phyloP scores from a whole-genome alignment of 2,888 invertebrate genomes.

The Trichogramma evanescens region DNA sequence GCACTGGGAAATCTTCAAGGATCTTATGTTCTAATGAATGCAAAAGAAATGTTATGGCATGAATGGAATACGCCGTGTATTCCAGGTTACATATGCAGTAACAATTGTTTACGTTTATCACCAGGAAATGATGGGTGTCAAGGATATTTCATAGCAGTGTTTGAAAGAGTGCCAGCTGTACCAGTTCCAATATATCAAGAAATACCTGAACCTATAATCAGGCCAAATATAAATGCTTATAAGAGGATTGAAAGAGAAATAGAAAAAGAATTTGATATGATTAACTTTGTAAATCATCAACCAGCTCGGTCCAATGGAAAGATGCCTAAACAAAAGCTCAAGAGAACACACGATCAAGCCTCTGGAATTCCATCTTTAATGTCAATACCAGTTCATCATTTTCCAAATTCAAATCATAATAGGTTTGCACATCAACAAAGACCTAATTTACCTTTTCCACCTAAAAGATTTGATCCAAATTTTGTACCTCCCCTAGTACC shows the following conservation, averaged over 20 bases:
- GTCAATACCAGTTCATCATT: too few species aligned
- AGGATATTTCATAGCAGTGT: conserved; percentile 92
- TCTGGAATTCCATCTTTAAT: too few species aligned
- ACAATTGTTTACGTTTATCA: conserved; percentile 70
- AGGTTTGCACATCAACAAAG: too few species aligned
- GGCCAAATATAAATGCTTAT: too few species aligned
- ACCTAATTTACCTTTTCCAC: too few species aligned
- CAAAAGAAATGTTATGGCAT: conserved; percentile 55
- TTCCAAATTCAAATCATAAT: too few species aligned
- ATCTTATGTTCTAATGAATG: conserved; percentile 58
- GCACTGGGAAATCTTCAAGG: conserved; percentile 48
- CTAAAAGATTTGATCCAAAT: too few species aligned
- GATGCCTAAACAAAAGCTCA: conserved; percentile 33
- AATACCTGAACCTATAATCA: not conserved
- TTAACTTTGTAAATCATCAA: too few species aligned
- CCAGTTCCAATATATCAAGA: conserved; percentile 27
- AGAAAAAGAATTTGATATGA: too few species aligned
- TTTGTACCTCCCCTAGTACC: too few species aligned
- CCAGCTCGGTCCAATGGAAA: too few species aligned
- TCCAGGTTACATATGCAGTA: conserved; percentile 57
- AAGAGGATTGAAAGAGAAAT: too few species aligned
- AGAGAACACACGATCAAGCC: not conserved
- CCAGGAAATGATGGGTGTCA: conserved; percentile 75
- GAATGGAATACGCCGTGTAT: conserved; percentile 67
- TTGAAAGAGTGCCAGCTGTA: conserved; percentile 55